Percentiles rank a stretch among this genome's conserved stretches.
phyloP scores from a whole-genome alignment of 2,888 invertebrate genomes.

The Eurytoma californica region DNA sequence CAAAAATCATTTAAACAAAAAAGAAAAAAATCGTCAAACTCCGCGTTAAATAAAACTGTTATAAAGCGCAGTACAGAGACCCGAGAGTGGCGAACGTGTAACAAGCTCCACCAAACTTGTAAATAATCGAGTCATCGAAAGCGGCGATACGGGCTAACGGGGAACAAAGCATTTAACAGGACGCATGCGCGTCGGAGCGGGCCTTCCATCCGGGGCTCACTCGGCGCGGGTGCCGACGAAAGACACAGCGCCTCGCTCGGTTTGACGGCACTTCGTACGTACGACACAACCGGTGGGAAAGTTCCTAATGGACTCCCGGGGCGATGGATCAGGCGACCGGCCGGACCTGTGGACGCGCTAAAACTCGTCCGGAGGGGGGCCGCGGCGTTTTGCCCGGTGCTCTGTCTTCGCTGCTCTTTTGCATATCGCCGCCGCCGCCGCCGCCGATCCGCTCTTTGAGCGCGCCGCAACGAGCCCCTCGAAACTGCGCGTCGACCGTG shows the following conservation, averaged over 20 bases:
- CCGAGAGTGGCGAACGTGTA: too few species aligned
- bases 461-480: neutral
- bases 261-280: neutral
- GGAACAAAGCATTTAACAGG: neutral
- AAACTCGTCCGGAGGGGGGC: constrained; percentile 21
- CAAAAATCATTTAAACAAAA: too few species aligned
- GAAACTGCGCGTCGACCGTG: neutral
- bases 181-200: neutral
- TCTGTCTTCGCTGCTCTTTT: neutral
- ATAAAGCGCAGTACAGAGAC: too few species aligned
- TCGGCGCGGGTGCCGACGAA: neutral
- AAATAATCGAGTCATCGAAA: too few species aligned
- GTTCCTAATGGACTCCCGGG: constrained; percentile 52
- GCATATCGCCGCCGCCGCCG: neutral
- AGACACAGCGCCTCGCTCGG: neutral
- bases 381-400: constrained; percentile 1
- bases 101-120: too few species aligned
- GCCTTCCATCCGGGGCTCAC: neutral
- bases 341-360: constrained; percentile 8
- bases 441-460: neutral
- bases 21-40: too few species aligned
- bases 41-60: too few species aligned
- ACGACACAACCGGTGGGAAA: constrained; percentile 27
- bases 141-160: neutral
- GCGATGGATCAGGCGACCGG: constrained; percentile 48